These are phyloP conservation scores for Clupea harengus DNA, from an alignment of 2,113 vertebrate species.

Conservation along the genomic window DNA sequence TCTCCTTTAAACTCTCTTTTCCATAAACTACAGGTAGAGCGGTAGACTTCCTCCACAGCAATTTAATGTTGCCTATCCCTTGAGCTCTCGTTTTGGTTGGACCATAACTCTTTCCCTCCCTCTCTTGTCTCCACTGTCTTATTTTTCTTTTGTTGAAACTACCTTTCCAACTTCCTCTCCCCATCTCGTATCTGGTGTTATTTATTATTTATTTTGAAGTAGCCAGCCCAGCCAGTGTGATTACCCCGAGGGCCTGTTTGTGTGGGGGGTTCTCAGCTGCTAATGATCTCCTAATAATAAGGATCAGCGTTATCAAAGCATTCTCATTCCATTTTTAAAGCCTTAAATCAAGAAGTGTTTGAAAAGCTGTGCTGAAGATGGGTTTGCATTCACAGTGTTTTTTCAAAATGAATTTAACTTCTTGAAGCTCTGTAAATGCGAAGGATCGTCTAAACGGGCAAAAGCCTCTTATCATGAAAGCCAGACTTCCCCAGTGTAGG, in stretches of 20 bases:
- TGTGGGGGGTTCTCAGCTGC: not conserved
- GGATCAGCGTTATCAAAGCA: not conserved
- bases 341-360: not conserved
- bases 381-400: not conserved
- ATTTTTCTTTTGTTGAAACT: not conserved
- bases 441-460: not conserved
- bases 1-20: not conserved
- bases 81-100: not conserved
- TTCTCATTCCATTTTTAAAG: not conserved
- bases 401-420: not conserved
- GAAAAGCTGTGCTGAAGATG: not conserved
- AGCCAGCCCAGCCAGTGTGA: not conserved
- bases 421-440: slow-evolving; percentile 6
- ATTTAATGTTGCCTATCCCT: not conserved
- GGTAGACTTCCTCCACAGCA: not conserved
- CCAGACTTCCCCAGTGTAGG: not conserved
- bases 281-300: not conserved
- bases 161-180: not conserved
- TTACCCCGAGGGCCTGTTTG: not conserved
- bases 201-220: not conserved
- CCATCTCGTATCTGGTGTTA: not conserved
- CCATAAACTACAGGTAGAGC: not conserved
- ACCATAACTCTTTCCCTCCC: not conserved
- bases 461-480: slow-evolving; percentile 10
- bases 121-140: not conserved